Conservation (phyloP, 2,888 invertebrate species). For the Abrostola tripartita region DNA sequence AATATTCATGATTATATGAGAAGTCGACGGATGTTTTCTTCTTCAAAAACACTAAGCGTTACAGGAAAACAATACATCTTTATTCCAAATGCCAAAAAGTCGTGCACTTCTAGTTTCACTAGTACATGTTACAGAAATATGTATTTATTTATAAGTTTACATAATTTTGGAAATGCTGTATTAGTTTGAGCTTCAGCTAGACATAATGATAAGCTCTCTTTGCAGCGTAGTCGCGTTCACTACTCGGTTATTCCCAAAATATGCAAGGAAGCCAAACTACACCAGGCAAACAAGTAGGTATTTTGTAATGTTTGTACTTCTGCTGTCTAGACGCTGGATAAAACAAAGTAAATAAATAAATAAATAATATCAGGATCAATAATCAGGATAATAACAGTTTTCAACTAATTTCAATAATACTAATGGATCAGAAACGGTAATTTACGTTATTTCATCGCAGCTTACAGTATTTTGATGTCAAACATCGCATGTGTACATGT, state of each 20-base stretch:
- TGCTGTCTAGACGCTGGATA: conserved; percentile 9
- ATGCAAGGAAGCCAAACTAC: conserved; percentile 1
- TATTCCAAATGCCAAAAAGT: background rate
- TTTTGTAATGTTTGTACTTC: conserved; percentile 4
- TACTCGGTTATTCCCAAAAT: background rate
- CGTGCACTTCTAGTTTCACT: background rate
- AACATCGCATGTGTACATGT: background rate
- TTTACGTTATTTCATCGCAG: too few relatives aligned
- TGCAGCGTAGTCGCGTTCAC: background rate
- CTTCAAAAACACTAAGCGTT: too few relatives aligned
- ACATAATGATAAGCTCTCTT: conserved; percentile 3
- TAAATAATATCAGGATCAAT: too few relatives aligned
- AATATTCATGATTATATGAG: too few relatives aligned
- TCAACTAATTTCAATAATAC: too few relatives aligned
- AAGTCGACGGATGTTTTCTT: too few relatives aligned
- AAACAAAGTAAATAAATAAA: too few relatives aligned
- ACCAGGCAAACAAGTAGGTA: background rate
- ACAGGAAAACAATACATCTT: too few relatives aligned
- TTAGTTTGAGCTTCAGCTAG: background rate
- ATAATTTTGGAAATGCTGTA: background rate
- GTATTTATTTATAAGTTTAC: background rate
- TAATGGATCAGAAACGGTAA: too few relatives aligned
- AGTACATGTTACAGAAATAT: background rate
- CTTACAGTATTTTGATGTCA: background rate
- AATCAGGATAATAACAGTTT: too few relatives aligned